Evolutionary conservation across 2,797 vertebrate species (phyloP).

Genomic region (Heliangelus exortis): DNA sequence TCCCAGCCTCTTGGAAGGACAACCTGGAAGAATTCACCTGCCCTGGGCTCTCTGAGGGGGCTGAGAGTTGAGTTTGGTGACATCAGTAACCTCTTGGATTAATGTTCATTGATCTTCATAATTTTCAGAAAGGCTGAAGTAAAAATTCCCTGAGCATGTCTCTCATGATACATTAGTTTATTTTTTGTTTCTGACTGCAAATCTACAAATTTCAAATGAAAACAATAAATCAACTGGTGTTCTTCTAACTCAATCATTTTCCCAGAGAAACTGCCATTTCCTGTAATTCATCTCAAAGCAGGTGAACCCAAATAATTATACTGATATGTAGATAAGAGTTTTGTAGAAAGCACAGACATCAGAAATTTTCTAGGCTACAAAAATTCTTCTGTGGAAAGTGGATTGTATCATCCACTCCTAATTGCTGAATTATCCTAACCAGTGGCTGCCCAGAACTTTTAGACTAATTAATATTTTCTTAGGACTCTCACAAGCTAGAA

Average conservation of each 20-base stretch:
- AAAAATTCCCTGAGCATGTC: neutral
- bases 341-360: neutral
- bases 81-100: neutral
- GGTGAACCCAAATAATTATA: neutral
- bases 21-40: rapidly evolving
- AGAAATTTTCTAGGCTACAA: neutral
- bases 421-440: neutral
- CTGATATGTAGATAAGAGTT: rapidly evolving
- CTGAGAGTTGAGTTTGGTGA: neutral
- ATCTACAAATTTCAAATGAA: neutral
- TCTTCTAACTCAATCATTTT: neutral
- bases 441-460: neutral
- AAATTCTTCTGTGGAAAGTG: neutral
- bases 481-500: neutral
- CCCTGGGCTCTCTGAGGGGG: neutral
- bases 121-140: neutral
- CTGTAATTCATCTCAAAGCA: neutral
- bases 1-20: neutral
- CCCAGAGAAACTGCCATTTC: neutral
- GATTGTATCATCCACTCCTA: neutral
- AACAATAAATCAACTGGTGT: neutral
- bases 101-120: neutral
- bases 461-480: neutral
- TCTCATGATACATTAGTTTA: neutral
- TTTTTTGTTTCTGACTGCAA: neutral